Base-by-base conservation (phyloP, 2,797 vertebrate genomes). In the Rhinatrema bivittatum region DNA sequence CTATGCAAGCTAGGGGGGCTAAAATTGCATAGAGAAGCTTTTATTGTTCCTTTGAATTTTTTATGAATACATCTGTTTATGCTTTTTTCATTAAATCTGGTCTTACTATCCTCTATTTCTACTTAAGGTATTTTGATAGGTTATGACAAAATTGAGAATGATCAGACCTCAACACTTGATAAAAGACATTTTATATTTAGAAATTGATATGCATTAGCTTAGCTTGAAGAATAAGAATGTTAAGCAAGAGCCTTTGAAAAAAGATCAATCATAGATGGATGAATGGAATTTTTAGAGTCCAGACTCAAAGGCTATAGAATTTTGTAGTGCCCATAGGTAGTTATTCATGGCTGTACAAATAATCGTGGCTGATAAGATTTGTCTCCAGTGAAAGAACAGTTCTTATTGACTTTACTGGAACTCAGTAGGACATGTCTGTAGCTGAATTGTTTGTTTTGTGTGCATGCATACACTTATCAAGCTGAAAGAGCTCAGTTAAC, bases 11-110 rank as follows among this genome's bases (percentile, higher is more conserved):
- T 14, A 14, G 14, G 14, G 14, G 14, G 14, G 14, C 14, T 14
- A 72, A 80, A 74, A 65, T 77, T 66, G 61, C n/a, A 68, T 76
- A 68, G 55, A 74, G 67, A 65, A 65, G 74, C 74, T 77, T 74
- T 74, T 65, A 60, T n/a, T n/a, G n/a, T 74, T 75, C 66, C 57
- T 74, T 62, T 84, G 76, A 79, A 84, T 87, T 79, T 85, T 86
- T 85, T 79, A 85, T 83, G 78, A 86, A 77, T 82, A 81, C 81
- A 84, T 81, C 81, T 86, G 85, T 78, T 84, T 69, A 51, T 60
- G 66, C 76, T 69, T 70, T 69, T 70, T 72, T 67, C 71, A 70
- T 69, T 82, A 65, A 68, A 76, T 58, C 68, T 56, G n/a, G 68
- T 60, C 73, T 78, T 76, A 70, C 74, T 81, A 81, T 71, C 80